phyloP scores from a whole-genome alignment of 2,113 vertebrate species.

The Gymnorhina tibicen region DNA sequence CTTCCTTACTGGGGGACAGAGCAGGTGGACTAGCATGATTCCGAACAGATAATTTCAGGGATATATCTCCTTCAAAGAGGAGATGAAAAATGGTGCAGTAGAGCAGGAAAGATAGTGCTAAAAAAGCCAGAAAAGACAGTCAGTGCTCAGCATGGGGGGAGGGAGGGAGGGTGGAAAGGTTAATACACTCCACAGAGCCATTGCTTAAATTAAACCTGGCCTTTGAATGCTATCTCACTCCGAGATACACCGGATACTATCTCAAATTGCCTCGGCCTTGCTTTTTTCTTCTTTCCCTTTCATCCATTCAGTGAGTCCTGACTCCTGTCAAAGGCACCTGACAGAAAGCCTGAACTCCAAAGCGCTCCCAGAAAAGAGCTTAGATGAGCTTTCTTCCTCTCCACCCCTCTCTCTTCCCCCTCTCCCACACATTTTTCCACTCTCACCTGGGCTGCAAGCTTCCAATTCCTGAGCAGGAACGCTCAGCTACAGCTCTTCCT shows the following conservation, averaged over 20 bases:
- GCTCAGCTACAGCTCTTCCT: background rate
- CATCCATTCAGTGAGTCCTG: background rate
- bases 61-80: background rate
- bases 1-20: background rate
- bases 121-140: constrained; percentile 34
- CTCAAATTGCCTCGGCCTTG: constrained; percentile 8
- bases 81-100: background rate
- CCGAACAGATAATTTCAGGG: background rate
- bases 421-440: accelerated
- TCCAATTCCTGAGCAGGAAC: background rate
- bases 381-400: background rate
- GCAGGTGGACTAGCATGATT: background rate
- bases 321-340: constrained; percentile 2
- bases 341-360: background rate
- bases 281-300: constrained; percentile 5
- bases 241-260: background rate
- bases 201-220: constrained; percentile 65
- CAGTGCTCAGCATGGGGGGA: background rate
- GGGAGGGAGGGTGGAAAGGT: background rate
- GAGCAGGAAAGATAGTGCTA: background rate
- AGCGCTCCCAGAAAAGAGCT: background rate
- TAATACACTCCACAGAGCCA: constrained; percentile 19
- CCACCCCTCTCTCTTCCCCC: background rate
- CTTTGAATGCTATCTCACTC: constrained; percentile 38
- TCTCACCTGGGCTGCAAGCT: background rate